phyloP scores from a whole-genome alignment of 2,888 invertebrate genomes.

The Taphrorychus bicolor region DNA sequence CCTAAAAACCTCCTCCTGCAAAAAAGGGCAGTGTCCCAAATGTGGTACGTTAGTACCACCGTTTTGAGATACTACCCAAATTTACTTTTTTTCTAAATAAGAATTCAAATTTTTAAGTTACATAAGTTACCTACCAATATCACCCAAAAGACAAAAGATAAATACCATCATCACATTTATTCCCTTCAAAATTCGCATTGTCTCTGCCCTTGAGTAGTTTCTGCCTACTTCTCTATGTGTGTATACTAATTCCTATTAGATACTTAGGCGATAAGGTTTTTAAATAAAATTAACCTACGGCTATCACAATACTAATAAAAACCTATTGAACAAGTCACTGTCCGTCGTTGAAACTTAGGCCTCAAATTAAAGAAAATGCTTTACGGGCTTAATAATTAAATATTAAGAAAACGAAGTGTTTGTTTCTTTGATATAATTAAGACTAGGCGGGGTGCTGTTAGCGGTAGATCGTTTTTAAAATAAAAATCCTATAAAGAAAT shows the following conservation, averaged over 20 bases:
- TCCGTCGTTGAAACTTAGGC: slow-evolving; percentile 45
- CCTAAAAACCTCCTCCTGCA: too few relatives aligned
- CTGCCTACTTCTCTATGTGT: slow-evolving; percentile 10
- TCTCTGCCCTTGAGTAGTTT: slow-evolving; percentile 7
- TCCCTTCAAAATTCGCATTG: slow-evolving; percentile 15
- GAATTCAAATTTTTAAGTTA: too few relatives aligned
- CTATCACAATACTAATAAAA: slow-evolving; percentile 45
- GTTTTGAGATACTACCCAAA: too few relatives aligned
- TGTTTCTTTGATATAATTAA: slow-evolving; percentile 52
- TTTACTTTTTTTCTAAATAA: too few relatives aligned
- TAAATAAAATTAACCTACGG: slow-evolving; percentile 32
- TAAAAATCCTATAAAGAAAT: slow-evolving; percentile 44
- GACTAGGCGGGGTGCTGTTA: slow-evolving; percentile 53
- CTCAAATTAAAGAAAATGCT: slow-evolving; percentile 43
- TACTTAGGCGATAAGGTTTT: slow-evolving; percentile 13
- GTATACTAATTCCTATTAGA: slow-evolving; percentile 19
- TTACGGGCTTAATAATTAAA: slow-evolving; percentile 11
- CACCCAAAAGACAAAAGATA: not conserved
- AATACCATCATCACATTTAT: too few relatives aligned
- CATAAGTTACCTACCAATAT: slow-evolving; percentile 8
- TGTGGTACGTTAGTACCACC: too few relatives aligned
- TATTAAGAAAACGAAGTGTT: slow-evolving; percentile 28
- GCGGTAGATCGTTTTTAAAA: slow-evolving; percentile 43
- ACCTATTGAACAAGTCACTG: slow-evolving; percentile 40
- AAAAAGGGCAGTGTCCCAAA: too few relatives aligned